phyloP scores from a whole-genome alignment of 2,888 invertebrate genomes.

The Eubasilissa splendida region DNA sequence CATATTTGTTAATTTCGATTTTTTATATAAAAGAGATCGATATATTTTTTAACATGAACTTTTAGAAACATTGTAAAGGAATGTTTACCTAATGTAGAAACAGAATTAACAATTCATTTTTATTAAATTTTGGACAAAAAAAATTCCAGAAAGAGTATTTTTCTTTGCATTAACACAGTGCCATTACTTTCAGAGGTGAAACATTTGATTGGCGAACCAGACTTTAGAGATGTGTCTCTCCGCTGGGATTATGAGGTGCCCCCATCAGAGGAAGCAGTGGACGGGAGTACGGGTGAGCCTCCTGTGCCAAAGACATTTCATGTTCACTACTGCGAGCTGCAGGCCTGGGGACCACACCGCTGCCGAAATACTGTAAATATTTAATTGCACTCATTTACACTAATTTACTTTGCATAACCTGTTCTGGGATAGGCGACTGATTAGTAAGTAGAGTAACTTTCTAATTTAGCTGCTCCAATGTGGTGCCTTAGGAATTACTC shows the following conservation, averaged over 20 bases:
- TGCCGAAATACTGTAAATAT: constrained; percentile 77
- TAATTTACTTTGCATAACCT: too few species aligned
- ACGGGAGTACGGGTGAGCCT: constrained; percentile 35
- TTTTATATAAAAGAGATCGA: too few species aligned
- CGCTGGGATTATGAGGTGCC: constrained; percentile 75
- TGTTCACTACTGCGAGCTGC: constrained; percentile 85
- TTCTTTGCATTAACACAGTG: background rate
- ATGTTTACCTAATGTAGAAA: too few species aligned
- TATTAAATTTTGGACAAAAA: too few species aligned
- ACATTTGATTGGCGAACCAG: constrained; percentile 78
- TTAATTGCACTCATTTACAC: background rate
- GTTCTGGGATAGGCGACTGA: too few species aligned
- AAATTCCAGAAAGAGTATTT: background rate
- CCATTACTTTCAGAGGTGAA: constrained; percentile 70
- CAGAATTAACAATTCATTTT: too few species aligned
- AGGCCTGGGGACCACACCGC: constrained; percentile 84
- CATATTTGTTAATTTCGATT: too few species aligned
- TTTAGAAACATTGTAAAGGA: too few species aligned
- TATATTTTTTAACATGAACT: too few species aligned
- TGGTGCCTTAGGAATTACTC: too few species aligned
- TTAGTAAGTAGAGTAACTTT: too few species aligned
- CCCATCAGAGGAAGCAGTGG: constrained; percentile 61
- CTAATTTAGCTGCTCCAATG: too few species aligned
- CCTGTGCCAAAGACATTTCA: constrained; percentile 67
- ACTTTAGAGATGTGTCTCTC: constrained; percentile 77